Conservation (phyloP, 2,888 invertebrate genomes). For the Omphaloscelis lunosa region DNA sequence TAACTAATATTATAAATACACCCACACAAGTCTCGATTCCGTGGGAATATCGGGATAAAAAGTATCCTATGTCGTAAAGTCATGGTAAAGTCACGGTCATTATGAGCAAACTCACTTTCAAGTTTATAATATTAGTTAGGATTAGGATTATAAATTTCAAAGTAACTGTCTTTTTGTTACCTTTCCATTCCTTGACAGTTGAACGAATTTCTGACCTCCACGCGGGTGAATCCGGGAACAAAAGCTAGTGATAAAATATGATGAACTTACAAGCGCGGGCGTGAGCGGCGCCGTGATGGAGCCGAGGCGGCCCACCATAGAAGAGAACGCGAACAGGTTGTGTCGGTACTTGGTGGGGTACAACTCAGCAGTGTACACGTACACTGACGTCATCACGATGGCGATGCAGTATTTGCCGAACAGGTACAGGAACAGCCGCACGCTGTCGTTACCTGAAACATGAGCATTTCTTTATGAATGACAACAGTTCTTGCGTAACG, state of each 20-base stretch:
- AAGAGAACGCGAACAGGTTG: conserved; percentile 92
- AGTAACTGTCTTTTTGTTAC: neutral
- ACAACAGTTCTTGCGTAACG: neutral
- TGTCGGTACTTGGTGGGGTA: conserved; percentile 93
- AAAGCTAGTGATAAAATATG: neutral
- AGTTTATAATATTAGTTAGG: too few relatives aligned
- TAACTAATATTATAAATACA: neutral
- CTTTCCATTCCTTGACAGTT: neutral
- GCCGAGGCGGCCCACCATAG: conserved; percentile 92
- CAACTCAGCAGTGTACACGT: conserved; percentile 93
- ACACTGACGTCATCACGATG: conserved; percentile 92
- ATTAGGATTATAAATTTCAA: neutral
- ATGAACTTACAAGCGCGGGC: conserved; percentile 90
- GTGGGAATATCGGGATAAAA: too few relatives aligned
- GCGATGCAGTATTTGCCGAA: conserved; percentile 93
- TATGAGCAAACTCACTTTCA: too few relatives aligned
- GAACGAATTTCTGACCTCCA: too few relatives aligned
- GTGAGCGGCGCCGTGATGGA: conserved; percentile 93
- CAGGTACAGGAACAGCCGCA: conserved; percentile 90
- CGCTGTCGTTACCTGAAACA: conserved; percentile 75
- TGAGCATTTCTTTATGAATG: neutral
- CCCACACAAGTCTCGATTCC: too few relatives aligned
- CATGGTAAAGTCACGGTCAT: too few relatives aligned
- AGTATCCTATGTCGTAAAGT: too few relatives aligned
- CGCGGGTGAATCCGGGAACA: too few relatives aligned